phyloP scores from a whole-genome alignment of 2,888 invertebrate species.

The Athalia rosae region DNA sequence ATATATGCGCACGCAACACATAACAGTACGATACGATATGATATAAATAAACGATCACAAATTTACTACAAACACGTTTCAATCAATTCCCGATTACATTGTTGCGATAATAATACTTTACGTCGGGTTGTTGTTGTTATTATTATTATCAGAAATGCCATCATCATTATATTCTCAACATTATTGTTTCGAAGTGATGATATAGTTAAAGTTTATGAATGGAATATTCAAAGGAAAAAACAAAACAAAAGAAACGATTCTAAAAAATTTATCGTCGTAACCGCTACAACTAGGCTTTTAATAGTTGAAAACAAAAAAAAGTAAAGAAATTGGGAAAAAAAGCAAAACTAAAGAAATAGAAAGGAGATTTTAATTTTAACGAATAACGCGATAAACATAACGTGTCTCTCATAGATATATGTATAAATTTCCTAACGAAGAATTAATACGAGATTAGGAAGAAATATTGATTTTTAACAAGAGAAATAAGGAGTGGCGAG shows the following conservation, averaged over 20 bases:
- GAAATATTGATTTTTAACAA: neutral
- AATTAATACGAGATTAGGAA: too few species aligned
- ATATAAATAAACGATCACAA: too few species aligned
- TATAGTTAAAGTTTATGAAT: slow-evolving; percentile 7
- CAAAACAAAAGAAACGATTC: neutral
- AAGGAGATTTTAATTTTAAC: slow-evolving; percentile 9
- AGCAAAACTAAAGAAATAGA: neutral
- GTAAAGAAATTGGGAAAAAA: slow-evolving; percentile 50
- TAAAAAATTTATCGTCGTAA: slow-evolving; percentile 55
- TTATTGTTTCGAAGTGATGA: neutral
- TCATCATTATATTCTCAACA: too few species aligned
- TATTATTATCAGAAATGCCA: too few species aligned
- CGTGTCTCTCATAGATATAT: slow-evolving; percentile 30
- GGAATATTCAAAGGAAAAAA: neutral
- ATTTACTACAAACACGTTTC: too few species aligned
- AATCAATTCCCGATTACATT: too few species aligned
- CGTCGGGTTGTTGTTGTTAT: too few species aligned
- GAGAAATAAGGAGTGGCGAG: neutral
- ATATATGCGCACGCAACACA: neutral
- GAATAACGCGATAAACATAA: slow-evolving; percentile 26
- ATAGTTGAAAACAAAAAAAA: slow-evolving; percentile 52
- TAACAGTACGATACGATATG: too few species aligned
- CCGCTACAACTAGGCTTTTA: slow-evolving; percentile 60
- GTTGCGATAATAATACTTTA: too few species aligned
- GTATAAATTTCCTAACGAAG: neutral